A percentile compares a stretch with the other conserved stretches of the same genome.
phyloP scores from a whole-genome alignment of 2,888 invertebrate species.

The Cataglyphis rosenhaueri region DNA sequence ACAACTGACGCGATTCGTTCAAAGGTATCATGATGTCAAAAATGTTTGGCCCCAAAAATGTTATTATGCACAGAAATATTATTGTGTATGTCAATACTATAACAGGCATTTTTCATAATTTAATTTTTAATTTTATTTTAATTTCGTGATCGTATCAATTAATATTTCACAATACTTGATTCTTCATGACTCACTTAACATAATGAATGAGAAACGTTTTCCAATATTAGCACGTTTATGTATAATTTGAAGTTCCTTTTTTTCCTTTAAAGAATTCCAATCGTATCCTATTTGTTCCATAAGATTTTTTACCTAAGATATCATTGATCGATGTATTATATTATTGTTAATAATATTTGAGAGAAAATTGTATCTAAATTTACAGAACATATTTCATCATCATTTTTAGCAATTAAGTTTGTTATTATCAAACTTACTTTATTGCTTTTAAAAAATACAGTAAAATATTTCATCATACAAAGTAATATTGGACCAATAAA shows the following conservation, averaged over 20 bases:
- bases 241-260: slow-evolving; percentile 29
- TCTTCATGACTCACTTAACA: slow-evolving; percentile 9
- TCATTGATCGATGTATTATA: not conserved
- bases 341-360: not conserved
- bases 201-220: not conserved
- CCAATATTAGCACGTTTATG: not conserved
- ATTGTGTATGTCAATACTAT: not conserved
- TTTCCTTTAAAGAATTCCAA: slow-evolving; percentile 29
- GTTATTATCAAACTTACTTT: slow-evolving; percentile 19
- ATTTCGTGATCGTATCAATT: not conserved
- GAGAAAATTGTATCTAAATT: not conserved
- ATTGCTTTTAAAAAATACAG: not conserved
- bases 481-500: not conserved
- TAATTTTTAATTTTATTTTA: not conserved
- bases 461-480: not conserved
- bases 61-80: not conserved
- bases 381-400: not conserved
- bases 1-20: slow-evolving; percentile 16
- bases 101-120: not conserved
- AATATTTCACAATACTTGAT: not conserved
- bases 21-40: slow-evolving; percentile 29
- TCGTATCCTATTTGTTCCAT: slow-evolving; percentile 1
- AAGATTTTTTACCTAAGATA: not conserved
- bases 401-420: not conserved
- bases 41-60: slow-evolving; percentile 3